Base-by-base conservation (phyloP, 2,888 invertebrate genomes). In the Coelinius sp. region DNA sequence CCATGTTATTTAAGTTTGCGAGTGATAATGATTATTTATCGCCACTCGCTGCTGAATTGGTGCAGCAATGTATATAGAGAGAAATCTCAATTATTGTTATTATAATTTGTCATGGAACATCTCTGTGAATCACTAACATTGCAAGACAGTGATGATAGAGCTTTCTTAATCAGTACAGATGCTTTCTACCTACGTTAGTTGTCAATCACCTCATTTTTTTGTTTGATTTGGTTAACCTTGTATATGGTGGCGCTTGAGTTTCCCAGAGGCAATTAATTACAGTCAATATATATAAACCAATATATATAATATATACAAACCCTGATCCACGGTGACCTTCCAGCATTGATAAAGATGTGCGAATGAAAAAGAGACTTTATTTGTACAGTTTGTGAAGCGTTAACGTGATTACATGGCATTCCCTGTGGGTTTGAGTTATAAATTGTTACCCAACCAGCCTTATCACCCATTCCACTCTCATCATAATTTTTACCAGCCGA, bases 381-480 rank as follows among this genome's bases (percentile, higher is more conserved):
- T 41, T 41, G 41, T 10, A n/a, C 5, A 41, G 5, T 41, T 4
- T 12, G n/a, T 12, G 12, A 41, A 12, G n/a, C 41, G 4, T n/a
- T n/a, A 12, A 41, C 12, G 41, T 41, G 41, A 41, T 41, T 41
- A 35, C n/a, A n/a, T 41, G 1, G 41, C n/a, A 2, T n/a, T n/a
- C 12, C 6, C n/a, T 38, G 38, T 38, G 38, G 8, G n/a, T n/a
- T 10, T 38, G 38, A 10, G n/a, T 41, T 35, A 17, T 31, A 17
- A 8, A 59, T 49, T 41, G 25, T 44, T 24, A 25, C 22, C 14
- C 38, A 44, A 64, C 44, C 24, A 44, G 46, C 31, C 59, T 59
- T 59, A 59, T 59, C 59, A 31, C 59, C 17, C 17, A 59, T 59
- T 31, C 31, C 35, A 59, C 59, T 53, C 6, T 14, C 35, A 59